phyloP scores from a whole-genome alignment of 2,797 vertebrate species.

The Spinibarbus caldwelli region DNA sequence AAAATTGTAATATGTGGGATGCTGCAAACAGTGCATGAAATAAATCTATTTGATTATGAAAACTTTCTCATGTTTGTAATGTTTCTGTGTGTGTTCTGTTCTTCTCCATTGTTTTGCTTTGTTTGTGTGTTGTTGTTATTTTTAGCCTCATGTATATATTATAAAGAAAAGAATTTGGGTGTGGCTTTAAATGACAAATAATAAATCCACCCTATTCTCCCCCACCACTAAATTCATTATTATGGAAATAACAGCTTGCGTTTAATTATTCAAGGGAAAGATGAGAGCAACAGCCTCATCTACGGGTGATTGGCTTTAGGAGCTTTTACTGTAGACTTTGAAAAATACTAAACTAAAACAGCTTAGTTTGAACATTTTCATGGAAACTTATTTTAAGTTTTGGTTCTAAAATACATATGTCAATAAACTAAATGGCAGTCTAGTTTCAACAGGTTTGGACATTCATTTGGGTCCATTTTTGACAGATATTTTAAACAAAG shows the following conservation, averaged over 20 bases:
- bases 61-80: neutral
- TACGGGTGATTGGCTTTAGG: neutral
- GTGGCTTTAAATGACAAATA: neutral
- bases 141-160: neutral
- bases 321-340: neutral
- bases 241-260: neutral
- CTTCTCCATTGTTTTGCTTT: neutral
- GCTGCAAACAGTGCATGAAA: neutral
- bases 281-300: slow-evolving; percentile 6
- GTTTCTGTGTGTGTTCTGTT: neutral
- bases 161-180: neutral
- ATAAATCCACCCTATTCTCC: neutral
- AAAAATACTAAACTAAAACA: neutral
- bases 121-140: neutral
- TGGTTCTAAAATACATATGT: neutral
- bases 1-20: neutral
- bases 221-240: neutral
- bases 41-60: neutral
- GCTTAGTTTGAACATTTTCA: neutral
- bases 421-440: neutral
- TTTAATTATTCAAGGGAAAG: neutral
- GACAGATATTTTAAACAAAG: neutral
- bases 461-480: neutral
- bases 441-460: neutral
- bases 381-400: neutral